These are phyloP conservation scores for Caligus rogercresseyi DNA, from an alignment of 1,140 invertebrate species.

Conservation along the genomic window DNA sequence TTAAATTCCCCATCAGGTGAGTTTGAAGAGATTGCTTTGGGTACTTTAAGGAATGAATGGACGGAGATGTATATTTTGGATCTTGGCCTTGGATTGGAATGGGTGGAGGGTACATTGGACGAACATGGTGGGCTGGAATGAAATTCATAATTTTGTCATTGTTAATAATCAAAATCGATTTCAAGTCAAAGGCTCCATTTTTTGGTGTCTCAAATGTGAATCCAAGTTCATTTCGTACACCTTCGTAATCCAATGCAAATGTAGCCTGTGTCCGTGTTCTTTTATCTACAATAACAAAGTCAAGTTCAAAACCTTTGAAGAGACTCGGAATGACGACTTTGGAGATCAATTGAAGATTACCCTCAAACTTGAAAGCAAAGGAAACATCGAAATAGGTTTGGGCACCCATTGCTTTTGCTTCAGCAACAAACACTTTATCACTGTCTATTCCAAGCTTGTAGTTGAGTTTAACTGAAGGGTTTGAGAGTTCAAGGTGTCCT, in stretches of 20 bases:
- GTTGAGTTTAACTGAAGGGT: not conserved
- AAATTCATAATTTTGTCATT: not conserved
- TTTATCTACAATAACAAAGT: not conserved
- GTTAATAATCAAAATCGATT: not conserved
- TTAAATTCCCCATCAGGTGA: not conserved
- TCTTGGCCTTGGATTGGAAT: not conserved
- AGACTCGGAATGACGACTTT: not conserved
- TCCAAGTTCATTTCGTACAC: not conserved
- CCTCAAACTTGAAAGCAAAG: not conserved
- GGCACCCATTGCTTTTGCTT: not conserved
- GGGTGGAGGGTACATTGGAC: not conserved
- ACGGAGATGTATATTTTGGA: not conserved
- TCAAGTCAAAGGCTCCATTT: not conserved
- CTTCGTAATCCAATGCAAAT: not conserved
- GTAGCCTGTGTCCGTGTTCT: not conserved
- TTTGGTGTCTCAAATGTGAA: not conserved
- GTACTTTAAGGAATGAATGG: not conserved
- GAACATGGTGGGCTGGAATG: not conserved
- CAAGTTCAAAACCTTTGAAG: not conserved
- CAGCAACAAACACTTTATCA: not conserved
- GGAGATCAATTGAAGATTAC: not conserved
- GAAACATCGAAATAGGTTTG: not conserved
- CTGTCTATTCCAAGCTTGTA: not conserved
- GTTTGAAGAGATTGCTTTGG: not conserved
- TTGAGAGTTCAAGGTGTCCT: not conserved